Base-by-base conservation (phyloP, 2,113 vertebrate genomes). In the Panurus biarmicus region DNA sequence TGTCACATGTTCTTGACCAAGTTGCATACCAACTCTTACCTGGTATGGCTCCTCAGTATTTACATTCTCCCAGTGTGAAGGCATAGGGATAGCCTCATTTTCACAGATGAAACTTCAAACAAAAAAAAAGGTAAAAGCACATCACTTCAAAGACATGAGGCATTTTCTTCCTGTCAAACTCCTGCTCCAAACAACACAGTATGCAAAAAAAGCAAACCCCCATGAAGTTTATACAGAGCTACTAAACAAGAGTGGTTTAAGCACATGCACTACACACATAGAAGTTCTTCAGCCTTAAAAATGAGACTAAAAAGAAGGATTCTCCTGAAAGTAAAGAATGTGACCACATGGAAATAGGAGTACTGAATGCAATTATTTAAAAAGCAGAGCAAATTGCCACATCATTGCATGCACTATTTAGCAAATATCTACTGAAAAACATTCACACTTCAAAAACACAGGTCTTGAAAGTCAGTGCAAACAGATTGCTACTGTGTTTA, bases 41-140 rank as follows among this genome's bases (percentile, higher is more conserved):
- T 99, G 99, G 91, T 98, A 99, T 1, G 99, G 98, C 38, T 99
- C 98, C 6, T 99, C 98, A 31, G 98, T 98, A 40, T 99, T 99
- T 95, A 99, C 98, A 90, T 98, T 98, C 93, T 99, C 99, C 99
- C 99, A 99, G 91, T 99, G 99, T 15, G 98, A 97, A 6, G 99
- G 99, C 81, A 99, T 96, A 56, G 99, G 99, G 62, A 99, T 98
- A 44, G 99, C 98, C 70, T 98, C 98, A 76, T 99, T 99, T 97
- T 99, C 99, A 98, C 99, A 99, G 96, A 99, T 99, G 83, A 98
- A 99, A 98, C 99, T 99, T 95, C 60, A 96, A 95, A 86, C 9
- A 79, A 66, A 69, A 79, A 66, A 69, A 75, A 80, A 70, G 38
- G 72, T 40, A 92, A 90, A 92, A 79, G 53, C 23, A 72, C 31